phyloP scores from a whole-genome alignment of 2,113 vertebrate genomes.

The Coturnix japonica region DNA sequence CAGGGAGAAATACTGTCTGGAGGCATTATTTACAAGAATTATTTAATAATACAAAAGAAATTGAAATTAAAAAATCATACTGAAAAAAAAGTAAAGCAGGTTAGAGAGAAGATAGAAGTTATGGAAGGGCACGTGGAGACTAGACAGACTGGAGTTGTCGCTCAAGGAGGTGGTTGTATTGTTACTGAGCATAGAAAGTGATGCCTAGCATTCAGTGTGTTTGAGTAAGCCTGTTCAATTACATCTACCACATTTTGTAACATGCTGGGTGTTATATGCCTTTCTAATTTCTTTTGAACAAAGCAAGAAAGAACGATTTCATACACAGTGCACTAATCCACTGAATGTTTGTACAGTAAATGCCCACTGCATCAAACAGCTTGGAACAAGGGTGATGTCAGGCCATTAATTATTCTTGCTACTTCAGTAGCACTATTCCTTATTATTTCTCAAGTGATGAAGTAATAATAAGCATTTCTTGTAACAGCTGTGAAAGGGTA shows the following conservation, averaged over 20 bases:
- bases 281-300: not conserved
- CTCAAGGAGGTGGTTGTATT: not conserved
- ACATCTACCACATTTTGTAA: not conserved
- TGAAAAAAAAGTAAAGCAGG: not conserved
- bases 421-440: not conserved
- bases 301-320: not conserved
- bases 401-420: not conserved
- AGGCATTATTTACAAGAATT: not conserved
- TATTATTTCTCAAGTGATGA: not conserved
- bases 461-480: not conserved
- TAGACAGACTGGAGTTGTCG: not conserved
- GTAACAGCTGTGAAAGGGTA: not conserved
- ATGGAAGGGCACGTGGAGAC: not conserved
- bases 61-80: not conserved
- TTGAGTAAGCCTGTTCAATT: not conserved
- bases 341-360: not conserved
- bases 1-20: not conserved
- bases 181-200: not conserved
- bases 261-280: not conserved
- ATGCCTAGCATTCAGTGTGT: not conserved
- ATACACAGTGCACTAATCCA: not conserved
- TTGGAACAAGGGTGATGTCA: not conserved
- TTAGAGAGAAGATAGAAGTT: not conserved
- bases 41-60: not conserved
- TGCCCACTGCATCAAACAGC: not conserved